Percentiles rank a stretch among this genome's conserved stretches.
Conservation (phyloP, 92 coral and sea anemone genomes). For the Palythoa grandiflora region DNA sequence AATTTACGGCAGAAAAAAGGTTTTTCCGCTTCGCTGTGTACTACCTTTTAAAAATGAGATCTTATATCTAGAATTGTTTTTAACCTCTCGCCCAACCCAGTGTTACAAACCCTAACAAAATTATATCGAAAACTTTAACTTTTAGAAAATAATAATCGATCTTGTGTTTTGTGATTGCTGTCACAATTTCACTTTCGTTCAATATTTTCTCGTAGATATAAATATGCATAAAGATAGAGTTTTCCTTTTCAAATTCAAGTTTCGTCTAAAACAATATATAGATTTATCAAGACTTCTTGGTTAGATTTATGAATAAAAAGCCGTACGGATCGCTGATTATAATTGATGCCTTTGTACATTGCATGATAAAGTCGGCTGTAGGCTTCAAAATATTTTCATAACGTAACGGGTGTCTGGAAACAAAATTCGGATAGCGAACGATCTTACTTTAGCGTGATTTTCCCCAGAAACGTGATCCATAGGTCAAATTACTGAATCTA, state of each 20-base stretch:
- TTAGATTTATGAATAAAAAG: background rate
- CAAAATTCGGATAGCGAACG: background rate
- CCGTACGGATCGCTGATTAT: background rate
- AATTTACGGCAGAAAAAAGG: background rate
- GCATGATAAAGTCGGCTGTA: background rate
- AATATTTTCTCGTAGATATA: background rate
- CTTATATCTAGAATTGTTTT: background rate
- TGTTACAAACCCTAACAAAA: background rate
- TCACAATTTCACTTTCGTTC: background rate
- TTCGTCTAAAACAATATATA: background rate
- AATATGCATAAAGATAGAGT: background rate
- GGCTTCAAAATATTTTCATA: slow-evolving; percentile 19
- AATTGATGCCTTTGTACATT: background rate
- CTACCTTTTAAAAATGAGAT: background rate
- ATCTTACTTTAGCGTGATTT: slow-evolving; percentile 8
- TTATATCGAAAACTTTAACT: background rate
- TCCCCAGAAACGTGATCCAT: background rate
- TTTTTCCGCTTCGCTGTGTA: background rate
- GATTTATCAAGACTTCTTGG: background rate
- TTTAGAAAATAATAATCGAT: background rate
- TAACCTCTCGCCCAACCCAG: background rate
- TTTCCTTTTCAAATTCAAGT: background rate
- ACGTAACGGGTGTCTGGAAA: slow-evolving; percentile 46
- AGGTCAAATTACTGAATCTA: background rate
- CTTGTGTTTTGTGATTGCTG: background rate